Conservation (phyloP, 2,888 invertebrate species). For the Idaea straminata region DNA sequence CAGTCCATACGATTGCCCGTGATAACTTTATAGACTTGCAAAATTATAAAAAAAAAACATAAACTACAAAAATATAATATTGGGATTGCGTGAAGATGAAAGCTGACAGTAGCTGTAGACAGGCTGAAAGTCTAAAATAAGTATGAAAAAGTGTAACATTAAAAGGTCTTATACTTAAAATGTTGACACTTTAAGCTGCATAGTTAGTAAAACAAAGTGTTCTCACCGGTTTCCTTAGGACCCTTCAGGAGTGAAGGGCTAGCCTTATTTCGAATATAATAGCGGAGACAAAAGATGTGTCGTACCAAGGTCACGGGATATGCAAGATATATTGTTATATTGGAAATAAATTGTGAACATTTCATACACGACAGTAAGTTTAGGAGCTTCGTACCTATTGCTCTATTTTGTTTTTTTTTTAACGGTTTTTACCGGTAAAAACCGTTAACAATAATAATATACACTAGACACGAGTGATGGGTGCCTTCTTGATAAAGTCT, state of each 20-base stretch:
- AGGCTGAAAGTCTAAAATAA: too few species aligned
- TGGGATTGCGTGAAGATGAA: too few species aligned
- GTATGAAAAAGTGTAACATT: not conserved
- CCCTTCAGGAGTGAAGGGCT: conserved; percentile 9
- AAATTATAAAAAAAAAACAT: too few species aligned
- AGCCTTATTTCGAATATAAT: conserved; percentile 22
- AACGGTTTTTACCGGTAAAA: too few species aligned
- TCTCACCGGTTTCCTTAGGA: conserved; percentile 12
- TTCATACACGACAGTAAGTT: not conserved
- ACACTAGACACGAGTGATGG: too few species aligned
- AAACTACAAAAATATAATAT: too few species aligned
- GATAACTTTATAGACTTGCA: too few species aligned
- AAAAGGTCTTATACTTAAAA: conserved; percentile 11
- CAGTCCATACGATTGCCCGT: not conserved
- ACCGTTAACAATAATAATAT: too few species aligned
- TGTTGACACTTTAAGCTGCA: not conserved
- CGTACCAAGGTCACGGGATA: conserved; percentile 10
- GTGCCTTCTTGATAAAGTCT: too few species aligned
- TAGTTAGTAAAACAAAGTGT: not conserved
- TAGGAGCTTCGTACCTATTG: too few species aligned
- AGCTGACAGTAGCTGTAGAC: too few species aligned
- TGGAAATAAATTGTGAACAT: not conserved
- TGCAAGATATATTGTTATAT: not conserved
- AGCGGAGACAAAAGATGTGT: conserved; percentile 18
- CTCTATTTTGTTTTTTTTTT: too few species aligned